These are phyloP conservation scores for Spilogale gracilis DNA, from an alignment of 2,113 vertebrate species.

Conservation along the genomic window DNA sequence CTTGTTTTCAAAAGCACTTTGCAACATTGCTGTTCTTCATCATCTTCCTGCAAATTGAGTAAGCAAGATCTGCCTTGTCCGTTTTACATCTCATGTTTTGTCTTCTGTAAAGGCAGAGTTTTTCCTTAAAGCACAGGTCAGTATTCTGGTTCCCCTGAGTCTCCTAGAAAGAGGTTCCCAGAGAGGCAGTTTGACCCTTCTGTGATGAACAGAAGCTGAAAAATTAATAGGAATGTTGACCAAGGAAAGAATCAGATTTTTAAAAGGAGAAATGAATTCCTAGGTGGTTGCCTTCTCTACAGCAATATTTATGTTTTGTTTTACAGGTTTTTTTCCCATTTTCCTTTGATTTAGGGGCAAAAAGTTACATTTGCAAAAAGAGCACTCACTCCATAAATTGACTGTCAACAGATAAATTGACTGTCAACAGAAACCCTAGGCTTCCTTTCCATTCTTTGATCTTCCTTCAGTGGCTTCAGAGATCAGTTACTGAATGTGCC, in stretches of 20 bases:
- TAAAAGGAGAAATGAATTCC: background rate
- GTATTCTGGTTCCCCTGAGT: background rate
- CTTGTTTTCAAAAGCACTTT: constrained; percentile 3
- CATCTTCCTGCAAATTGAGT: background rate
- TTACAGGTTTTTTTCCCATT: background rate
- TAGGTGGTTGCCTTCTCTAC: background rate
- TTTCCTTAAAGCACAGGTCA: background rate
- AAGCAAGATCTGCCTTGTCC: background rate
- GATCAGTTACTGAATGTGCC: background rate
- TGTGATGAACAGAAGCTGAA: background rate
- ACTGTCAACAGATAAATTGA: constrained; percentile 48
- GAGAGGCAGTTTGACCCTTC: background rate
- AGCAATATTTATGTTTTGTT: background rate
- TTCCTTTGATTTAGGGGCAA: constrained; percentile 41
- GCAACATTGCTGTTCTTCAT: background rate
- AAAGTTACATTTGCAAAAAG: constrained; percentile 15
- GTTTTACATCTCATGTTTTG: background rate
- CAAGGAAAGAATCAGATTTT: background rate
- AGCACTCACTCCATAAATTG: constrained; percentile 3
- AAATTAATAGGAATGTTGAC: background rate
- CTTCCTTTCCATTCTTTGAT: constrained; percentile 10
- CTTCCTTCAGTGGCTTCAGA: background rate
- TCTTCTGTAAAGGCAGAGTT: background rate
- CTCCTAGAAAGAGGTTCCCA: background rate
- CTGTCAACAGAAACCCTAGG: background rate